Evolutionary conservation across 2,797 vertebrate genomes (phyloP), one percentile per base, ranked within the genome.

Genomic region (Champsocephalus gunnari): DNA sequence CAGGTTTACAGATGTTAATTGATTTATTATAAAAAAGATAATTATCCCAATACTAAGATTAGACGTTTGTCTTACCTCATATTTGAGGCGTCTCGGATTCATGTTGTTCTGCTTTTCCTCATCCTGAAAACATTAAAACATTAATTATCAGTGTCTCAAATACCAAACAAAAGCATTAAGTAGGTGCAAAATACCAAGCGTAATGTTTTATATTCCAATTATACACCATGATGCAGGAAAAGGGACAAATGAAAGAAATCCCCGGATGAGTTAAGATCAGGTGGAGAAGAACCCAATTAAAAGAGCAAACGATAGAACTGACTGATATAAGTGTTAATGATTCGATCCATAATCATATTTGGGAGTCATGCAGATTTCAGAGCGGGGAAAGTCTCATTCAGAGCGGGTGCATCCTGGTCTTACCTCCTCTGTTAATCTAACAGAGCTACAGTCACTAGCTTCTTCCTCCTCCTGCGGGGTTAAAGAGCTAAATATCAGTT

Each of bases 351-450:
- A 71, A 49, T 0, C 4, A 6, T 9, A 49, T 60, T 34, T 51
- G n/a, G 54, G 45, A 66, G 8, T 71, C 90, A 91, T 91, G 89
- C 91, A 90, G 82, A 80, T 82, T 48, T 65, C 6, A 54, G 66
- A 19, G n/a, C 48, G 43, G 64, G 48, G 47, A 34, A 11, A 45
- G 51, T 67, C 28, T 77, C 19, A 71, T 6, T 24, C 56, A 78
- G 65, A 77, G 69, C 73, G 58, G 76, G 3, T 10, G 43, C 78
- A 16, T 73, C 66, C 81, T 81, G 73, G 66, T 84, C 89, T 92
- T 92, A 93, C 91, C 91, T 91, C 83, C 1, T 87, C 84, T 38
- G 83, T 88, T 79, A 88, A 76, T 55, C 84, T 92, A 89, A 93
- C 88, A 81, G 86, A 89, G 83, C 89, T 90, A 91, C 60, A 80